phyloP scores from a whole-genome alignment of 2,888 invertebrate genomes.

The Muscina levida region DNA sequence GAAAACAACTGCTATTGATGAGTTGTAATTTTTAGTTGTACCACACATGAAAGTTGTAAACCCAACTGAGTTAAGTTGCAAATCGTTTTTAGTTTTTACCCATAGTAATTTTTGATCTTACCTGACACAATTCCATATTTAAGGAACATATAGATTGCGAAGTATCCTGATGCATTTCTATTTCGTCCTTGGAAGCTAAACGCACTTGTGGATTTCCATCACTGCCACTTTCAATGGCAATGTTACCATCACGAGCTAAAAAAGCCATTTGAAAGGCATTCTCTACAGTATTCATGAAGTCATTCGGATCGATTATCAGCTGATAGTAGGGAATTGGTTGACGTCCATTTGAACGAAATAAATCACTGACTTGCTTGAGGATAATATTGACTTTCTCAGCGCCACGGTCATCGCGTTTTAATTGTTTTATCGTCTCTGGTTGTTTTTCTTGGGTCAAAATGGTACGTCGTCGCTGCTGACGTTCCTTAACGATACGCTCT shows the following conservation, averaged over 20 bases:
- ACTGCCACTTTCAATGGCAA: conserved; percentile 79
- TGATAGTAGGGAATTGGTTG: conserved; percentile 82
- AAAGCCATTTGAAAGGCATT: conserved; percentile 83
- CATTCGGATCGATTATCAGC: conserved; percentile 81
- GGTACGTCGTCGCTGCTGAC: conserved; percentile 74
- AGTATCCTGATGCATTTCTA: conserved; percentile 63
- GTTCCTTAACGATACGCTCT: conserved; percentile 73
- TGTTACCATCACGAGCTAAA: conserved; percentile 81
- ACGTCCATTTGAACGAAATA: conserved; percentile 77
- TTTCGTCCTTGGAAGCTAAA: conserved; percentile 66
- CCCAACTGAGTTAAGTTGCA: too few relatives aligned
- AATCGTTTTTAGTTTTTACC: too few relatives aligned
- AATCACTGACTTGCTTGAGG: conserved; percentile 79
- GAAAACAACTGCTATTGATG: too few relatives aligned
- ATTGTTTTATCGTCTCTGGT: conserved; percentile 80
- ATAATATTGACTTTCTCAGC: conserved; percentile 82
- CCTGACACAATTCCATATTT: conserved; percentile 71
- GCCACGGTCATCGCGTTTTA: conserved; percentile 81
- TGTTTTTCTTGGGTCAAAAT: conserved; percentile 78
- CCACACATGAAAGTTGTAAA: too few relatives aligned
- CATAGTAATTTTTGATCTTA: too few relatives aligned
- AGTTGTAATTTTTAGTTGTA: too few relatives aligned
- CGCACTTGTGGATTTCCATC: conserved; percentile 74
- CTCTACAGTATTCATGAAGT: conserved; percentile 82
- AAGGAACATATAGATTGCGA: conserved; percentile 73